Conservation (phyloP, 2,797 vertebrate species). For the Adrianichthys oophorus region DNA sequence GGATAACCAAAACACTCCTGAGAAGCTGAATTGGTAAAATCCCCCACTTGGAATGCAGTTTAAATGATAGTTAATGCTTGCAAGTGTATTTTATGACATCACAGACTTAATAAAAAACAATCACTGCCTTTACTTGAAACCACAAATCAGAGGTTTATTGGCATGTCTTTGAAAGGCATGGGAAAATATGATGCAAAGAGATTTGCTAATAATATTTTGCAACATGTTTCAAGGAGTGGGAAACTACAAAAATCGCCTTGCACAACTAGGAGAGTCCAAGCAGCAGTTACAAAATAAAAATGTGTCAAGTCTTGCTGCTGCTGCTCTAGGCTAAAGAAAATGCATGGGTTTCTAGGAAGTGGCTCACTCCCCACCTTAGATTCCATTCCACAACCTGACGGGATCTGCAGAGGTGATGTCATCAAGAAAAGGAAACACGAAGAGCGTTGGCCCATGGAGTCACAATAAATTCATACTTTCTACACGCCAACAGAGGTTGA, state of each 20-base stretch:
- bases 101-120: too few relatives aligned
- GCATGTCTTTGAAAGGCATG: background rate
- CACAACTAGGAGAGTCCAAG: slow-evolving; percentile 19
- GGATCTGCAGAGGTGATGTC: slow-evolving; percentile 17
- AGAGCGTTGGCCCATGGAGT: slow-evolving; percentile 12
- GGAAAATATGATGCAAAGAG: background rate
- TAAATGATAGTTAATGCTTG: background rate
- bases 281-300: slow-evolving; percentile 21
- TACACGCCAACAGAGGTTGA: slow-evolving; percentile 6
- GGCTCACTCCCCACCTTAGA: slow-evolving; percentile 19
- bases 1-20: slow-evolving; percentile 13
- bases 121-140: too few relatives aligned
- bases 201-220: slow-evolving; percentile 22
- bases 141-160: too few relatives aligned
- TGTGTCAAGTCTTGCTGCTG: slow-evolving; percentile 1
- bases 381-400: slow-evolving; percentile 4
- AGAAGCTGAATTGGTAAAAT: slow-evolving; percentile 7
- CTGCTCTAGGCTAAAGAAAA: slow-evolving; percentile 1
- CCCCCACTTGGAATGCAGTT: slow-evolving; percentile 9
- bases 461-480: background rate
- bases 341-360: slow-evolving; percentile 5
- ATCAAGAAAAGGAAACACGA: slow-evolving; percentile 11
- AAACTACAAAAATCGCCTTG: slow-evolving; percentile 30
- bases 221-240: slow-evolving; percentile 41
- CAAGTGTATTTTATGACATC: too few relatives aligned